These are phyloP conservation scores for Pangasius larnaudii DNA, from an alignment of 2,797 vertebrate genomes.

Conservation along the genomic window DNA sequence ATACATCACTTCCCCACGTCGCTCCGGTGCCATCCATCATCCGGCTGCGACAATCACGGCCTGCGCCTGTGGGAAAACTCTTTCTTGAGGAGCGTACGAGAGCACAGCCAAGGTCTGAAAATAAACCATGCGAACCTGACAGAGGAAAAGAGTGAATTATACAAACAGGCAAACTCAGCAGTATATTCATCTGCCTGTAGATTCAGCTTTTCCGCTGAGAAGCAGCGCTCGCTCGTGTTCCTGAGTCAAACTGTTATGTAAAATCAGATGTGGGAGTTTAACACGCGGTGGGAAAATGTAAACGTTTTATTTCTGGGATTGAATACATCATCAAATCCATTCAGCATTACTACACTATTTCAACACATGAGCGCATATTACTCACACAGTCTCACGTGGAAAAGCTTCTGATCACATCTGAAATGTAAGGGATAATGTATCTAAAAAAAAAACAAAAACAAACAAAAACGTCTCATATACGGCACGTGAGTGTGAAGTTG, in stretches of 20 bases:
- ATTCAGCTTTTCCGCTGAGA: not conserved
- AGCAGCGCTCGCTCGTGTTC: not conserved
- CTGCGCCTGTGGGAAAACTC: slow-evolving; percentile 38
- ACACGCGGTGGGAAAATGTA: not conserved
- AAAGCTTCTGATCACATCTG: too few relatives aligned
- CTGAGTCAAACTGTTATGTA: not conserved
- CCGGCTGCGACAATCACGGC: slow-evolving; percentile 49
- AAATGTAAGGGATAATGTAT: too few relatives aligned
- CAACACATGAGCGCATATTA: too few relatives aligned
- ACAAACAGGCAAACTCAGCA: slow-evolving; percentile 20
- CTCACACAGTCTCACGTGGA: too few relatives aligned
- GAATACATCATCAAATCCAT: not conserved
- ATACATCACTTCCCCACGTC: slow-evolving; percentile 54
- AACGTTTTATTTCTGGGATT: not conserved
- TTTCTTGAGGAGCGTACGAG: not conserved
- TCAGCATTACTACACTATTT: not conserved
- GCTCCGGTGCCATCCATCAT: slow-evolving; percentile 57
- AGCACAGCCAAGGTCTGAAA: not conserved
- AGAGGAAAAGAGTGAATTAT: slow-evolving; percentile 25
- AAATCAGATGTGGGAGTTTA: slow-evolving; percentile 16
- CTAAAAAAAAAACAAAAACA: too few relatives aligned
- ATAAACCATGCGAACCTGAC: slow-evolving; percentile 14
- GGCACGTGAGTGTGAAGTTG: too few relatives aligned
- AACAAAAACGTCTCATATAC: too few relatives aligned
- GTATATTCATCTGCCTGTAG: not conserved